Base-by-base conservation (phyloP, 2,888 invertebrate genomes). In the Microctonus aethiopoides region DNA sequence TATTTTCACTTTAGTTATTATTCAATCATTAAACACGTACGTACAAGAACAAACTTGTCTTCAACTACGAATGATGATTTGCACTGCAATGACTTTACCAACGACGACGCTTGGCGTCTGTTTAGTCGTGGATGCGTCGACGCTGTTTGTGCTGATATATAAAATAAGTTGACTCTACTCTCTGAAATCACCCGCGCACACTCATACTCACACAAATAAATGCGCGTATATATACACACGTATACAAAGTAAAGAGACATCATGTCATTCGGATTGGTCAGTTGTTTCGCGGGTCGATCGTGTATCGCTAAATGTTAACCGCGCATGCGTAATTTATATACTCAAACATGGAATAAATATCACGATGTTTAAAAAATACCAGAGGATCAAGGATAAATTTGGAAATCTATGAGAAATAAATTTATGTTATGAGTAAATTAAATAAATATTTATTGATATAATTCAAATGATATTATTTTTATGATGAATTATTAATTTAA, bases 261-360 rank as follows among this genome's bases (percentile, higher is more conserved):
- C 24, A 56, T 36, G 22, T 68, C 16, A n/a, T 9, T 20, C 16
- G 70, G 74, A 76, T 75, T 82, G 80, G 80, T 71, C 61, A 72
- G 74, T 71, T 77, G 80, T 83, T 83, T 84, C 83, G 81, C 83
- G 81, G 84, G 84, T 84, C 84, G 84, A 84, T 84, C 79, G 16
- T 16, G 1, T 80, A 74, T 76, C 77, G 78, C 78, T 78, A 77
- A 72, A 75, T 62, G 67, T 72, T 29, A 51, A 56, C 69, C 65
- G 77, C 81, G 80, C 80, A 77, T 69, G 79, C 79, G 81, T 76
- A 63, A n/a, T n/a, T 9, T 34, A 59, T 41, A 20, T 16, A 46
- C 20, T 29, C 20, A n/a, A 46, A 20, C 52, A 34, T 24, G 26
- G 59, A 13, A 7, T 39, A 5, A 4, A 46, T 46, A 16, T 26